Percentiles rank a stretch among this genome's conserved stretches.
Evolutionary conservation across 2,113 vertebrate species (phyloP).

Genomic region (Sebastes fasciatus): DNA sequence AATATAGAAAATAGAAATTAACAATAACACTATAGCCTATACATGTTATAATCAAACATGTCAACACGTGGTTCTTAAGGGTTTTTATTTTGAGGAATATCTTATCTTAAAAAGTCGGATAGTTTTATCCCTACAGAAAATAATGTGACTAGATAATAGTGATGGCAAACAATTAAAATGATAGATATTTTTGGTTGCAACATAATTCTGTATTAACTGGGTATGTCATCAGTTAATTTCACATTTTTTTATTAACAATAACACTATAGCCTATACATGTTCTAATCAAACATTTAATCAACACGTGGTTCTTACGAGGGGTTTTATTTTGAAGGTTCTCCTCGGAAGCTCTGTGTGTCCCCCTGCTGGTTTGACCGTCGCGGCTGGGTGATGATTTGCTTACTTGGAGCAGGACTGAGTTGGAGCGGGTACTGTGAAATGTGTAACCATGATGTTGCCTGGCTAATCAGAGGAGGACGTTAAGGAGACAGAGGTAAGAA

Average conservation of each 20-base stretch:
- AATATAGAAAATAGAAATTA: not conserved
- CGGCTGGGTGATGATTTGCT: conserved; percentile 86
- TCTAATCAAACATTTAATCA: not conserved
- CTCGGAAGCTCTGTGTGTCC: conserved; percentile 23
- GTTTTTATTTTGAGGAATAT: conserved; percentile 63
- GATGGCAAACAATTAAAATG: too few relatives aligned
- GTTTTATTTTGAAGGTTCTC: conserved; percentile 62
- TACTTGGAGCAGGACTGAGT: conserved; percentile 87
- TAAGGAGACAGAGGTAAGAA: conserved; percentile 74
- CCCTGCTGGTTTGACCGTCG: conserved; percentile 31
- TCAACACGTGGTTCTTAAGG: not conserved
- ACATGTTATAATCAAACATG: not conserved
- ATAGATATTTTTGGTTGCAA: not conserved
- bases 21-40: not conserved
- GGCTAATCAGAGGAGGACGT: conserved; percentile 80
- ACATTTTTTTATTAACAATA: not conserved
- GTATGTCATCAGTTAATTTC: not conserved
- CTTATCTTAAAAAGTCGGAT: too few relatives aligned
- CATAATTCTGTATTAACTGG: not conserved
- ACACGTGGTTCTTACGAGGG: not conserved
- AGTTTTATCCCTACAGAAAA: too few relatives aligned
- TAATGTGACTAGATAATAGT: too few relatives aligned
- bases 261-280: not conserved
- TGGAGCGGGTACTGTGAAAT: conserved; percentile 94
- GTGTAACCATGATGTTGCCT: conserved; percentile 85